Evolutionary conservation across 37 sponge, comb jelly and placozoan genomes (phyloP), one percentile per base, ranked within the genome.

Genomic region (Dysidea cf. avara): DNA sequence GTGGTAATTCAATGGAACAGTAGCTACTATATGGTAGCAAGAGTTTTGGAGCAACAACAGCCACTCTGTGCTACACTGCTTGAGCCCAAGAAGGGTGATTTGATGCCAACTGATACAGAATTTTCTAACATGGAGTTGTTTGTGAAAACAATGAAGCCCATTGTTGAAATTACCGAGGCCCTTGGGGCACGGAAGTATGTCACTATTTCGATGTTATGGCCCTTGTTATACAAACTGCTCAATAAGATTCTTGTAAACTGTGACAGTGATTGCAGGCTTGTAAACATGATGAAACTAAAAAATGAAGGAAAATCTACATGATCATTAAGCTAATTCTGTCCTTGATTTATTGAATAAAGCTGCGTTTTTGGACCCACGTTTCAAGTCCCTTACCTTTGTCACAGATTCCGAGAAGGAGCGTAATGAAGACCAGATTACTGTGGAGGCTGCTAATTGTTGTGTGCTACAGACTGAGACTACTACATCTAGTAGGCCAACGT

Each of bases 291-390:
- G 59, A 63, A 63, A 9, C 12, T 30, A 33, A 33, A n/a, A 12
- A 12, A 28, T 56, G 52, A 59, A 20, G 52, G 28, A 50, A 5
- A 37, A 72, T 12, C 12, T 72, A 24, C 22, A 64, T 24, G 64
- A 36, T 34, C 30, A 33, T 12, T 63, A 63, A 5, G 24, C 64
- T 34, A 33, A 33, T 20, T 16, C 30, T 6, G 38, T 33, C 3
- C 64, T 63, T 21, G 36, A 63, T n/a, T 25, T 72, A 29, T 62
- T 72, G 28, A 61, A 63, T 18, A 61, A 56, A 37, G 75, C 75
- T 16, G 28, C 65, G 6, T 35, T 58, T 22, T 26, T 65, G 6
- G 75, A 72, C 61, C 75, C 75, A 2, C 29, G 64, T 7, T 72
- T 66, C 12, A 63, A 63, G 12, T n/a, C 36, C 7, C 33, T 63